Conservation (phyloP, 1,140 invertebrate species). For the Rhizoglyphus robini region DNA sequence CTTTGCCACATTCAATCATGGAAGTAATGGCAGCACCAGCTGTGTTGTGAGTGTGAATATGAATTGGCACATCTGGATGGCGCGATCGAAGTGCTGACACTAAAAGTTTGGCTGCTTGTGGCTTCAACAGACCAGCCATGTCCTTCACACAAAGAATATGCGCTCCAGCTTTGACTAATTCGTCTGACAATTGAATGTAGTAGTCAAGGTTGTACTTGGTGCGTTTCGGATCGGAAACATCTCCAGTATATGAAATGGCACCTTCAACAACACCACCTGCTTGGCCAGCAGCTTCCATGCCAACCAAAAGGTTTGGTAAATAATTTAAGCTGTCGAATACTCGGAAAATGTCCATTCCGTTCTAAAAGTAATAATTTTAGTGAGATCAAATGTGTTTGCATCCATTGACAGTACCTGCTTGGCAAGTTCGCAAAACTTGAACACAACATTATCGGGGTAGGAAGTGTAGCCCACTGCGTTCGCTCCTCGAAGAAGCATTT, state of each 20-base stretch:
- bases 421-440: slow-evolving; percentile 78
- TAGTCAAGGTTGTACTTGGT: slow-evolving; percentile 94
- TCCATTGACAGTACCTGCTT: slow-evolving; percentile 44
- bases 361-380: slow-evolving; percentile 24
- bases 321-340: slow-evolving; percentile 99
- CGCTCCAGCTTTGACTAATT: slow-evolving; percentile 91
- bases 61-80: slow-evolving; percentile 88
- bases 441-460: slow-evolving; percentile 96
- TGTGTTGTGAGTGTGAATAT: slow-evolving; percentile 98
- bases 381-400: not conserved
- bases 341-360: slow-evolving; percentile 96
- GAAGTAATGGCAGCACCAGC: slow-evolving; percentile 82
- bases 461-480: slow-evolving; percentile 98
- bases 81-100: slow-evolving; percentile 74
- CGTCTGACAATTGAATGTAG: slow-evolving; percentile 77
- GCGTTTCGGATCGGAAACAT: slow-evolving; percentile 77
- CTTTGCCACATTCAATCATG: slow-evolving; percentile 83
- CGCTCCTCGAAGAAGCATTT: slow-evolving; percentile 93
- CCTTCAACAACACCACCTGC: slow-evolving; percentile 95
- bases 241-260: slow-evolving; percentile 95
- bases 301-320: slow-evolving; percentile 86
- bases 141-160: slow-evolving; percentile 95
- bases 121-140: slow-evolving; percentile 96
- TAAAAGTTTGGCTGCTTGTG: slow-evolving; percentile 72
- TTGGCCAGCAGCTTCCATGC: slow-evolving; percentile 95